phyloP scores from a whole-genome alignment of 2,797 vertebrate species.

The Pseudochirops corinnae region DNA sequence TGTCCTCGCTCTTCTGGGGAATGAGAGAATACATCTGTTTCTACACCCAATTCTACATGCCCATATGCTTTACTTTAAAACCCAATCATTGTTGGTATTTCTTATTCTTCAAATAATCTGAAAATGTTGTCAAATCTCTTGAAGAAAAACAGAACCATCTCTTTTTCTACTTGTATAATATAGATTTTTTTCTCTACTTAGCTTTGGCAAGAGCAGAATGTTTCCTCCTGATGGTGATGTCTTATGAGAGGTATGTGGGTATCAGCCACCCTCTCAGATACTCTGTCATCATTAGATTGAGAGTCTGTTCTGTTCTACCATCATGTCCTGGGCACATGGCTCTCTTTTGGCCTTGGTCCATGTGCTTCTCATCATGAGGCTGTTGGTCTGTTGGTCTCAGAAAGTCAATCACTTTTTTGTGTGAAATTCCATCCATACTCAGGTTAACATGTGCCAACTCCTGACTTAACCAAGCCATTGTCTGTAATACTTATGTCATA shows the following conservation, averaged over 20 bases:
- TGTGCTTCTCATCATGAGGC: constrained; percentile 38
- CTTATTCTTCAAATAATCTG: constrained; percentile 60
- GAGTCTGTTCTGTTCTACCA: constrained; percentile 44
- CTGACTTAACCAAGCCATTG: constrained; percentile 45
- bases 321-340: constrained; percentile 57
- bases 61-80: constrained; percentile 71
- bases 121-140: constrained; percentile 71
- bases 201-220: constrained; percentile 62
- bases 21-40: constrained; percentile 37
- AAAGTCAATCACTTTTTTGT: constrained; percentile 70
- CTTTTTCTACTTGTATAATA: constrained; percentile 57
- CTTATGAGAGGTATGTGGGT: constrained; percentile 74
- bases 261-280: constrained; percentile 73
- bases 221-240: constrained; percentile 73
- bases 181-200: constrained; percentile 70
- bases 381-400: constrained; percentile 65
- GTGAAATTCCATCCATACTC: constrained; percentile 71
- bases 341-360: constrained; percentile 57
- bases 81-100: background rate
- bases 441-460: constrained; percentile 69
- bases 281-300: constrained; percentile 58
- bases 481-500: constrained; percentile 64
- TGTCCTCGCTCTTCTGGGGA: constrained; percentile 43
- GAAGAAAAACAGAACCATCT: constrained; percentile 40
- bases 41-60: constrained; percentile 47